Base-by-base conservation (phyloP, 2,113 vertebrate species). In the Osmerus mordax region DNA sequence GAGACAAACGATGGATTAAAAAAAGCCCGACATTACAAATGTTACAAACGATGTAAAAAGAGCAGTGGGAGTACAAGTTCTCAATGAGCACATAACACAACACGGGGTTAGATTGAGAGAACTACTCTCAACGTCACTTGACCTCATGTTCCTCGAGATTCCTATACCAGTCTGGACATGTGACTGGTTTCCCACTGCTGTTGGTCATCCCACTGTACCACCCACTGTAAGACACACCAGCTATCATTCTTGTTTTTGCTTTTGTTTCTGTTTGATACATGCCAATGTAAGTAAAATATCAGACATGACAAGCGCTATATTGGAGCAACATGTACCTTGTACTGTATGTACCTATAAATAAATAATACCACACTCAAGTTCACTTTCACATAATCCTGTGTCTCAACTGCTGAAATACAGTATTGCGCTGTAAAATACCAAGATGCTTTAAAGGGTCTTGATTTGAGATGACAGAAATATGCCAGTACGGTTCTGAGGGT, bases 381-480 rank as follows among this genome's bases (percentile, higher is more conserved):
- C 75, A 76, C 59, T 65, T 65, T 47, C 75, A 76, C 59, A 70
- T 81, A 87, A 79, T 52, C 77, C 65, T 3, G 61, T 32, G 54
- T 86, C 82, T 79, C 72, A 85, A 82, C 84, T 72, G 77, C 78
- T 67, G 68, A 80, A 72, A 76, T 82, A 76, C 73, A 36, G 73
- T 18, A 23, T 32, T 3, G 59, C 76, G 68, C 65, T 70, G 80
- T 79, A 81, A 86, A 83, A 84, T 83, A 78, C 16, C 15, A 79
- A 70, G 72, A 78, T 75, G 77, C 84, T 79, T 87, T 85, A 6
- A 88, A 87, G 80, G 84, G 81, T 68, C 78, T 80, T 81, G 82
- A 86, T 84, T 75, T 76, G 65, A 84, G 82, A 83, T 86, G 85
- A 87, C 86, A 89, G 79, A 86, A 87, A 86, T 84, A 79, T 79